phyloP scores from a whole-genome alignment of 92 coral and sea anemone genomes.

The Epizoanthus illoricatus region DNA sequence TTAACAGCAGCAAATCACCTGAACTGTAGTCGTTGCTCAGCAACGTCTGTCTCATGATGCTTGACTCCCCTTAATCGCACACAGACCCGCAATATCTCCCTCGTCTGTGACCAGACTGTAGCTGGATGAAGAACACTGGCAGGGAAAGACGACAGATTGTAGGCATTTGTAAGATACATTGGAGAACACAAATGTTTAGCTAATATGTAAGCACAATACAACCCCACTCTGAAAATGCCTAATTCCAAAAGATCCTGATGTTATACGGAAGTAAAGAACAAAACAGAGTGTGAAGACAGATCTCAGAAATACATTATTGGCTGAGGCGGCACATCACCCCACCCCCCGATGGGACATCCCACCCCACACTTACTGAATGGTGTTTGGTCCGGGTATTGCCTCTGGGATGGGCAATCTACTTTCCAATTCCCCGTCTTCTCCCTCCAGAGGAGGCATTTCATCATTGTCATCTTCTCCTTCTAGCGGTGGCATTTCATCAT shows the following conservation, averaged over 20 bases:
- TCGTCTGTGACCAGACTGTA: conserved; percentile 94
- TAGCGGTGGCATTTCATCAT: conserved; percentile 62
- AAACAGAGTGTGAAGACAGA: too few species aligned
- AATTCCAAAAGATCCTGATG: too few species aligned
- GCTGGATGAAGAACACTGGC: conserved; percentile 63
- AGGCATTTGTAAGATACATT: too few species aligned
- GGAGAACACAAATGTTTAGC: too few species aligned
- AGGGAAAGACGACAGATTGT: neutral
- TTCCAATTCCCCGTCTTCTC: conserved; percentile 3
- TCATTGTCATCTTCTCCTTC: conserved; percentile 55
- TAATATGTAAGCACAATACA: too few species aligned
- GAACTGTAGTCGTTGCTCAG: conserved; percentile 62
- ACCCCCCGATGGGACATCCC: too few species aligned
- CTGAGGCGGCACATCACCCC: neutral
- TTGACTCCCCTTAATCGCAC: conserved; percentile 83
- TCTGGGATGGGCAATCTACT: neutral
- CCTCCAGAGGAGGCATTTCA: conserved; percentile 43
- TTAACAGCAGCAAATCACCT: conserved; percentile 48
- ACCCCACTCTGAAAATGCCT: too few species aligned
- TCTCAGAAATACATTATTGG: too few species aligned
- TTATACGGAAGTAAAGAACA: too few species aligned
- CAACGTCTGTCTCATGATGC: conserved; percentile 51
- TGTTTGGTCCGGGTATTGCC: conserved; percentile 19
- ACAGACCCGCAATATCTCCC: conserved; percentile 72
- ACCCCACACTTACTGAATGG: conserved; percentile 31